Percentiles rank a stretch among this genome's conserved stretches.
Conservation (phyloP, 2,797 vertebrate species). For the Dendrocincla fuliginosa region DNA sequence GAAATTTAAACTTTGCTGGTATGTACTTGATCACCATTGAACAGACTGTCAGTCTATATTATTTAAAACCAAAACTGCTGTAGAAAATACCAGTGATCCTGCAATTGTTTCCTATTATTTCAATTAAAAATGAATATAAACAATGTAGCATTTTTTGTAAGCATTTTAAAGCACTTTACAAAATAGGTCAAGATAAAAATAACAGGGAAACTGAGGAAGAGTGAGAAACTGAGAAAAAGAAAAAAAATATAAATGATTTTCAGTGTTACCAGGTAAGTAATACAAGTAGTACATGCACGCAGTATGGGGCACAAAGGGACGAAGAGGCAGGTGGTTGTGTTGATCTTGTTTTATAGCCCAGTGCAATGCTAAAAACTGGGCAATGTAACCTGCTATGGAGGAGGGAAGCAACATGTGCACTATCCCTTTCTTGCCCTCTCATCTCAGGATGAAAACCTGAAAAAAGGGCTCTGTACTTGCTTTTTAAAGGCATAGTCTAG, state of each 20-base stretch:
- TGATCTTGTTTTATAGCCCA: not conserved
- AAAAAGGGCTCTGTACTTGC: not conserved
- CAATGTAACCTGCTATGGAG: not conserved
- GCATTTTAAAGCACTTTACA: not conserved
- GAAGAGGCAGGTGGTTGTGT: not conserved
- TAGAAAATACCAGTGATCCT: not conserved
- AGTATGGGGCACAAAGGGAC: not conserved
- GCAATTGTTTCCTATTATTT: not conserved
- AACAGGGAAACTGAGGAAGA: not conserved
- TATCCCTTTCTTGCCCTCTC: not conserved
- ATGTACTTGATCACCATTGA: not conserved
- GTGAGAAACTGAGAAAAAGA: not conserved
- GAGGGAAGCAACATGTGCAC: not conserved
- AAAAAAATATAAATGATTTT: not conserved
- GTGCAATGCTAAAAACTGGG: not conserved
- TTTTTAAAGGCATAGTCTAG: not conserved
- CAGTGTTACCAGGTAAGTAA: not conserved
- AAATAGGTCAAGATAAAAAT: not conserved
- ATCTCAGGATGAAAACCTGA: not conserved
- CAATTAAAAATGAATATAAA: not conserved
- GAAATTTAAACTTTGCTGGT: not conserved
- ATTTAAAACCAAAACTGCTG: not conserved
- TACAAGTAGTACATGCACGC: not conserved
- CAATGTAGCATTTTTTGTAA: not conserved
- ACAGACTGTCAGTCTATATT: not conserved